Conservation (phyloP, 2,797 vertebrate species). For the Pelodytes ibericus region DNA sequence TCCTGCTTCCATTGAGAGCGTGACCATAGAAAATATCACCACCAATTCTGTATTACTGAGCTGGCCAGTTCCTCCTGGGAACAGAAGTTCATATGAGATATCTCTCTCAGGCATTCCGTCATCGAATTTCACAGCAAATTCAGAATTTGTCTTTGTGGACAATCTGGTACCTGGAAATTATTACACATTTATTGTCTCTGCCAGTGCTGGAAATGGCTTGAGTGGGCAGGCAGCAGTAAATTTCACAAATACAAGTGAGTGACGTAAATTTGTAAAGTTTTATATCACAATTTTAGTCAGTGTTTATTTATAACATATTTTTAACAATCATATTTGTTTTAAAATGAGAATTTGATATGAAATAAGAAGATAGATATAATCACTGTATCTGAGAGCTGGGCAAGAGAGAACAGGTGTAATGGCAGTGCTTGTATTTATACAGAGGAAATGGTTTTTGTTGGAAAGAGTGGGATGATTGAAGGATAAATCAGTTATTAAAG, state of each 20-base stretch:
- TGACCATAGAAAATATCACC: constrained; percentile 14
- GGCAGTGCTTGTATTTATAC: too few species aligned
- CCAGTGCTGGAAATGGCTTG: not conserved
- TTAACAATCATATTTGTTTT: too few species aligned
- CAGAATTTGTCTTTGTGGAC: not conserved
- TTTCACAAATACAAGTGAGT: not conserved
- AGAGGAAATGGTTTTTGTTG: too few species aligned
- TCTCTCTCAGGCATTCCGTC: not conserved
- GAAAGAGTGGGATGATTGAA: too few species aligned
- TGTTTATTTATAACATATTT: too few species aligned
- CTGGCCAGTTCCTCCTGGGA: constrained; percentile 5
- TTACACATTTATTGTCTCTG: constrained; percentile 16
- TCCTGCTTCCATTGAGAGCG: not conserved
- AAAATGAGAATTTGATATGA: too few species aligned
- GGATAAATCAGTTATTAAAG: too few species aligned
- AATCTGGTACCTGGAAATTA: not conserved
- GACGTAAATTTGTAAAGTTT: too few species aligned
- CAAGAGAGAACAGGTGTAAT: too few species aligned
- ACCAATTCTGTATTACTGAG: constrained; percentile 13
- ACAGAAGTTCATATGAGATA: constrained; percentile 7
- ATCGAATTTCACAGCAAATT: not conserved
- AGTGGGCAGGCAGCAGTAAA: not conserved
- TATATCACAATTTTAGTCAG: too few species aligned
- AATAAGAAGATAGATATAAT: too few species aligned
- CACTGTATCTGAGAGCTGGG: too few species aligned